Conservation (phyloP, 1,140 invertebrate species). For the Lordiphosa collinella region DNA sequence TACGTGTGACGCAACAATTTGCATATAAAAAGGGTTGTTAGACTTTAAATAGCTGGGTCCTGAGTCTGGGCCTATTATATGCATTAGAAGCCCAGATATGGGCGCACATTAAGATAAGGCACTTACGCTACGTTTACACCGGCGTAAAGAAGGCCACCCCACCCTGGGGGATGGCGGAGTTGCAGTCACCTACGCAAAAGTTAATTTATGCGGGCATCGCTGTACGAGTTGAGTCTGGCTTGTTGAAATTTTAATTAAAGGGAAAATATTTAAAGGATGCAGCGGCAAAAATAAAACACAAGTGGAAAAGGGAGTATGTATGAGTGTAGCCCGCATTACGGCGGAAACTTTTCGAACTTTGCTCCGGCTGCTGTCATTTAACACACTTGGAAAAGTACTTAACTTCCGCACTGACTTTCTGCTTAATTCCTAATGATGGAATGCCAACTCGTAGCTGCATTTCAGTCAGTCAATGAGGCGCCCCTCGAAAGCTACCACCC, state of each 20-base stretch:
- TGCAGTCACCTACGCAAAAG: constrained; percentile 45
- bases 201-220: constrained; percentile 72
- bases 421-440: constrained; percentile 53
- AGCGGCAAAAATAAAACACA: constrained; percentile 14
- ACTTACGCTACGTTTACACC: constrained; percentile 66
- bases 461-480: constrained; percentile 30
- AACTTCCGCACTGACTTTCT: constrained; percentile 53
- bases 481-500: not conserved
- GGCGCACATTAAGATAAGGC: constrained; percentile 72
- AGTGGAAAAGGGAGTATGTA: constrained; percentile 9
- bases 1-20: constrained; percentile 73
- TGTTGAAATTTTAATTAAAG: constrained; percentile 76
- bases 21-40: constrained; percentile 78
- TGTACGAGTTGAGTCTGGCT: constrained; percentile 34
- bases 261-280: constrained; percentile 56
- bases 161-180: constrained; percentile 6
- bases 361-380: constrained; percentile 33
- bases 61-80: constrained; percentile 64
- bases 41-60: constrained; percentile 66
- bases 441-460: constrained; percentile 26
- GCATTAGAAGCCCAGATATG: constrained; percentile 69
- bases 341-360: constrained; percentile 34
- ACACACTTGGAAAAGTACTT: constrained; percentile 45
- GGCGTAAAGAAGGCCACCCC: constrained; percentile 13
- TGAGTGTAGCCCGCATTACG: constrained; percentile 25